These are phyloP conservation scores for Diplolepis rosae DNA, from an alignment of 2,888 invertebrate species.

Conservation along the genomic window DNA sequence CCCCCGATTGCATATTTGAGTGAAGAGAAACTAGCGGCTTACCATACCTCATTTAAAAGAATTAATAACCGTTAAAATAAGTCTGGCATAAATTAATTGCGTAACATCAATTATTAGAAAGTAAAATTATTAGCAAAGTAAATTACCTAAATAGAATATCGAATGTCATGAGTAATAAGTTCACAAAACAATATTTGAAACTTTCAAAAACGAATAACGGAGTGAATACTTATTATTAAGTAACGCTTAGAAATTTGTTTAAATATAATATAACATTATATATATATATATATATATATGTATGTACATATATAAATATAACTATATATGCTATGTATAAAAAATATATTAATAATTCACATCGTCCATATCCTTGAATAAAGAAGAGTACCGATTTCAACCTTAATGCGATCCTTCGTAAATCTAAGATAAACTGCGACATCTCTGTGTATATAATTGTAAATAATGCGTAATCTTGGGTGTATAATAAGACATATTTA, in stretches of 20 bases:
- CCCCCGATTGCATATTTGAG: background rate
- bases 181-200: background rate
- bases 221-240: background rate
- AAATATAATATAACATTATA: background rate
- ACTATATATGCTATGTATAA: background rate
- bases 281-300: background rate
- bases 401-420: constrained; percentile 13
- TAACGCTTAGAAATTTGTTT: background rate
- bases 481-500: constrained; percentile 3
- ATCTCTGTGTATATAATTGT: constrained; percentile 10
- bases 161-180: background rate
- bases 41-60: background rate
- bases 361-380: background rate
- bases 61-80: background rate
- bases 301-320: background rate
- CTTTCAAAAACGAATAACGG: background rate
- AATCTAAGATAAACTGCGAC: background rate
- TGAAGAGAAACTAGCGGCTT: background rate
- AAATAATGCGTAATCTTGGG: background rate
- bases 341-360: background rate
- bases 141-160: background rate
- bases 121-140: background rate
- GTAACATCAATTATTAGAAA: background rate
- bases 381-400: constrained; percentile 16
- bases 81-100: background rate